Evolutionary conservation across 92 coral and sea anemone genomes (phyloP), one percentile per base, ranked within the genome.

Genomic region (Muricea muricata): DNA sequence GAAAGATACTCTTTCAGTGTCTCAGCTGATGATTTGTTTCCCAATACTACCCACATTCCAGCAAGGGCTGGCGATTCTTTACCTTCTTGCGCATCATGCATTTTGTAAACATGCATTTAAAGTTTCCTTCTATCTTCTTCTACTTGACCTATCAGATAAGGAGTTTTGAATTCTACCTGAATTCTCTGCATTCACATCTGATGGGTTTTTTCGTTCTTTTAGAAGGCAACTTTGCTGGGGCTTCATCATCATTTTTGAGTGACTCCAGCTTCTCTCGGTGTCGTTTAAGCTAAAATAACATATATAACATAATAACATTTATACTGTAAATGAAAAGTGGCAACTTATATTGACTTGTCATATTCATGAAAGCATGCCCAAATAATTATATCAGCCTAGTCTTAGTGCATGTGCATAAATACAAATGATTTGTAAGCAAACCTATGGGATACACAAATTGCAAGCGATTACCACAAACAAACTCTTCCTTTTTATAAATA

Each of bases 101-200:
- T 79, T 29, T 46, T 30, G n/a, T 8, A 47, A 37, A 61, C 91
- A 87, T 0, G 78, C 63, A 87, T 92, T 91, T 13, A 92, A 17
- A 39, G 95, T 92, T 37, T 92, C 93, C 84, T 52, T 92, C 56
- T 30, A 75, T 39, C 93, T 54, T 72, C 90, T 80, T 45, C 79
- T 72, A 58, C 83, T 63, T n/a, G 94, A 85, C 45, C 88, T 54
- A 14, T 69, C 75, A 9, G 92, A 85, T 13, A 29, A 7, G 9
- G 90, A 87, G 10, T 63, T 68, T 46, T 78, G 73, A 77, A 28
- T 78, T 4, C 76, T 58, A 41, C 86, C 91, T 57, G 94, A 92
- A 61, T 85, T 65, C 12, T 40, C 85, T n/a, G 1, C 30, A 42
- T 26, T 72, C 41, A 34, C 42, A 28, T 33, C 29, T 30, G 78